Percentiles rank a stretch among this genome's conserved stretches.
These are phyloP conservation scores for Phallusia fumigata DNA, from an alignment of 23 tunicate species.

Conservation along the genomic window DNA sequence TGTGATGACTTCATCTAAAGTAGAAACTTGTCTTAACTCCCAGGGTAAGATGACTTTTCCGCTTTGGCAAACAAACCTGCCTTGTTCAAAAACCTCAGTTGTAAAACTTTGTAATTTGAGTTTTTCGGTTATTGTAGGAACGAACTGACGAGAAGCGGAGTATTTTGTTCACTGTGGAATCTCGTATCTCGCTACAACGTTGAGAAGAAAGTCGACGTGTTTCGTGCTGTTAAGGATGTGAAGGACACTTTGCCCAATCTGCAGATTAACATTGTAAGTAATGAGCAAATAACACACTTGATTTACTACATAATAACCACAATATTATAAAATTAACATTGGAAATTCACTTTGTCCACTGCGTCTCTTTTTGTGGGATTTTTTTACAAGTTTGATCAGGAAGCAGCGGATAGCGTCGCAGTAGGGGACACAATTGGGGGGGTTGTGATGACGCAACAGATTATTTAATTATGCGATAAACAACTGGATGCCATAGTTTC, in stretches of 20 bases:
- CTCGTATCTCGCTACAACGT: slow-evolving; percentile 4
- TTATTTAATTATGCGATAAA: no score
- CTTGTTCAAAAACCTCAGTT: no score
- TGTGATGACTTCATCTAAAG: no score
- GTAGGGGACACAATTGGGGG: not conserved
- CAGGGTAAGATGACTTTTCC: no score
- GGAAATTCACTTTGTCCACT: no score
- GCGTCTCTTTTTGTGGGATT: no score
- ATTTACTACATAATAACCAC: no score
- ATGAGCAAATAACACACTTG: not conserved
- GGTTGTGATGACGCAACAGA: not conserved
- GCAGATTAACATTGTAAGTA: not conserved
- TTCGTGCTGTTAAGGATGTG: not conserved
- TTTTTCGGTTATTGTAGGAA: not conserved
- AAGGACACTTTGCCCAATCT: not conserved
- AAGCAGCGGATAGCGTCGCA: not conserved
- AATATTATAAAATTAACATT: no score
- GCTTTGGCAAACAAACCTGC: no score
- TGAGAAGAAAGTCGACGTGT: slow-evolving; percentile 1
- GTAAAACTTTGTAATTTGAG: not conserved
- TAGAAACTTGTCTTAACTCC: no score
- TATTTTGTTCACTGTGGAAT: not conserved
- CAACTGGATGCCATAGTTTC: no score
- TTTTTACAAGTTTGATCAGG: no score
- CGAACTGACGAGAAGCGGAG: not conserved